A percentile compares a stretch with the other conserved stretches of the same genome.
Conservation (phyloP, 2,797 vertebrate species). For the Chelmon rostratus region DNA sequence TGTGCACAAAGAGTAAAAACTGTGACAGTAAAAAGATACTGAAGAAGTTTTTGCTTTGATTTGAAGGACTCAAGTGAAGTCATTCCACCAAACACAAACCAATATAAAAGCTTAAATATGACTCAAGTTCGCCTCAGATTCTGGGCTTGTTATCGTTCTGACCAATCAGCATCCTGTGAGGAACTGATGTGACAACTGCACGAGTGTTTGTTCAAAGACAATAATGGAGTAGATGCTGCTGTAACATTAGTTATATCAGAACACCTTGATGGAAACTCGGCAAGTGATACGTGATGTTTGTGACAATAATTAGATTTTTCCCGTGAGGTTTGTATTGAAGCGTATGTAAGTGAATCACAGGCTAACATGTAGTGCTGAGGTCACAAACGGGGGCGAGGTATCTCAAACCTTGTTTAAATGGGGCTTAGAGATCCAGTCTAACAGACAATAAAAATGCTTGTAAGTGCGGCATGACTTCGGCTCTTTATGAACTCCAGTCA, state of each 20-base stretch:
- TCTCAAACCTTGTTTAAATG: background rate
- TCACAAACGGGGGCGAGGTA: background rate
- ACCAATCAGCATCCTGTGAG: too few relatives aligned
- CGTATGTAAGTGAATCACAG: background rate
- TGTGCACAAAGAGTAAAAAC: background rate
- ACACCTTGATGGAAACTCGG: too few relatives aligned
- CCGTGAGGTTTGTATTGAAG: background rate
- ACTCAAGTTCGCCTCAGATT: too few relatives aligned
- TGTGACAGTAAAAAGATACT: too few relatives aligned
- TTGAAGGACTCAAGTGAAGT: background rate
- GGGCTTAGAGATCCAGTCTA: background rate
- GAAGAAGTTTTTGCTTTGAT: too few relatives aligned
- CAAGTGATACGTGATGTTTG: too few relatives aligned
- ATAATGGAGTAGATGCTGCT: too few relatives aligned
- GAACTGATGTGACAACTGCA: too few relatives aligned
- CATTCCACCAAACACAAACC: background rate
- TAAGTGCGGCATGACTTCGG: slow-evolving; percentile 5
- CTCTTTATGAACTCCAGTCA: slow-evolving; percentile 26
- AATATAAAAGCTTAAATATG: background rate
- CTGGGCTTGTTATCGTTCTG: too few relatives aligned
- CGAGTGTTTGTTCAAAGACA: too few relatives aligned
- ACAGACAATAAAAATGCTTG: background rate
- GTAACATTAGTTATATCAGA: too few relatives aligned
- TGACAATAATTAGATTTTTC: too few relatives aligned
- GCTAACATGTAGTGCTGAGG: background rate